Percentiles rank a stretch among this genome's conserved stretches.
Evolutionary conservation across 35 echinoderm and acorn worm species (phyloP).

Genomic region (Apostichopus parvimensis): DNA sequence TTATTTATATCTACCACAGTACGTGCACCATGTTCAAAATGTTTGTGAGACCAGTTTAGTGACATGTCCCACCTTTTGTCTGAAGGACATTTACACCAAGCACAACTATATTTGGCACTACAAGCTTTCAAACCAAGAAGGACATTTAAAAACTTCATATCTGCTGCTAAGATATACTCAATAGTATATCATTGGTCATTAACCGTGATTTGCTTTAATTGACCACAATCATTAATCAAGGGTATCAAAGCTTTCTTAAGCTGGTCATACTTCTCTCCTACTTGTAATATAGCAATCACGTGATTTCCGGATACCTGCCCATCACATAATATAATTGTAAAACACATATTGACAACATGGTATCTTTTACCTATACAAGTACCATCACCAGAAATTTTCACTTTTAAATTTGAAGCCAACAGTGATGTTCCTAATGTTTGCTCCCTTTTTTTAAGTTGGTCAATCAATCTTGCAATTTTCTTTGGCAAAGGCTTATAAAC

Average conservation of each 20-base stretch:
- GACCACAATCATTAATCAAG: background rate
- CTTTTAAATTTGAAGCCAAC: background rate
- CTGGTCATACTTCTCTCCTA: background rate
- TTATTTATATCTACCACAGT: background rate
- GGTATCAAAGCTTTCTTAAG: background rate
- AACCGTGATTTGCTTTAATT: background rate
- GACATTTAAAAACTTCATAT: constrained; percentile 25
- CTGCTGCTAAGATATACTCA: background rate
- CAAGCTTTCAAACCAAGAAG: constrained; percentile 1
- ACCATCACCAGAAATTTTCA: constrained; percentile 29
- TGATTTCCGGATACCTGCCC: background rate
- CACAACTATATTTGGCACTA: constrained; percentile 25
- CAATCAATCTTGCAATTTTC: constrained; percentile 14
- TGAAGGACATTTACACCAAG: constrained; percentile 14
- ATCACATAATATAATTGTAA: background rate
- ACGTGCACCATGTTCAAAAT: background rate
- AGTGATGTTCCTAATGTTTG: background rate
- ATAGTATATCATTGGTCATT: background rate
- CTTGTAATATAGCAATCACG: background rate
- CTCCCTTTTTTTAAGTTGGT: background rate
- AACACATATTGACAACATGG: constrained; percentile 33
- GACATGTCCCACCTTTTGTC: background rate
- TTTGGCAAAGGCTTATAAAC: background rate
- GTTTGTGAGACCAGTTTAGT: background rate
- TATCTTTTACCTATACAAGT: constrained; percentile 40